Conservation (phyloP, 2,888 invertebrate species). For the Campoplex capitator region DNA sequence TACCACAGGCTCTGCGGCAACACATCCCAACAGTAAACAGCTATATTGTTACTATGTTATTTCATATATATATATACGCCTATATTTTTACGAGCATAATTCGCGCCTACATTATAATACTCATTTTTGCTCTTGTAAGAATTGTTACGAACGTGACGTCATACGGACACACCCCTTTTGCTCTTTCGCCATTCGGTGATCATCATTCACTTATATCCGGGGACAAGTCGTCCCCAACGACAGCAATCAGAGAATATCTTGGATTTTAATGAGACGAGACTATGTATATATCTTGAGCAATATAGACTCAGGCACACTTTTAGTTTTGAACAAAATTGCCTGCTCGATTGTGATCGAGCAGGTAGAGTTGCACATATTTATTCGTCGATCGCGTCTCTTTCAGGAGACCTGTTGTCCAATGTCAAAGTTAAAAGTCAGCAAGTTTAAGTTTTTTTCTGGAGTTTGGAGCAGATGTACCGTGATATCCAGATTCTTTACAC, state of each 20-base stretch:
- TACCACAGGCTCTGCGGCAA: conserved; percentile 31
- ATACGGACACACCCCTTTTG: conserved; percentile 35
- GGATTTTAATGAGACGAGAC: neutral
- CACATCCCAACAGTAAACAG: conserved; percentile 47
- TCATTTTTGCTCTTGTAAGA: neutral
- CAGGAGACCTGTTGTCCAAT: too few species aligned
- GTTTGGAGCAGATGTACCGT: too few species aligned
- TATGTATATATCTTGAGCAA: too few species aligned
- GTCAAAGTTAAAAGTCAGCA: too few species aligned
- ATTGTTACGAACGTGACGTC: conserved; percentile 34
- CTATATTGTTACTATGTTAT: conserved; percentile 22
- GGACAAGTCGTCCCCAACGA: conserved; percentile 27
- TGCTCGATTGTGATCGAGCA: too few species aligned
- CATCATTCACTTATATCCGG: conserved; percentile 28
- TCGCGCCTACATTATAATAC: conserved; percentile 22
- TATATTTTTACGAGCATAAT: neutral
- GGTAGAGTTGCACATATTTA: too few species aligned
- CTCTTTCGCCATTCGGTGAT: conserved; percentile 17
- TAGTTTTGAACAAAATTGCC: too few species aligned
- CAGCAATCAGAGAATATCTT: neutral
- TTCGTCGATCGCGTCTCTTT: too few species aligned
- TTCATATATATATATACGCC: neutral
- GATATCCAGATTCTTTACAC: too few species aligned
- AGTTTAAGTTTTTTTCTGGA: too few species aligned
- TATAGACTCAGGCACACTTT: too few species aligned